Base-by-base conservation (phyloP, 2,797 vertebrate genomes). In the Micromesistius poutassou region DNA sequence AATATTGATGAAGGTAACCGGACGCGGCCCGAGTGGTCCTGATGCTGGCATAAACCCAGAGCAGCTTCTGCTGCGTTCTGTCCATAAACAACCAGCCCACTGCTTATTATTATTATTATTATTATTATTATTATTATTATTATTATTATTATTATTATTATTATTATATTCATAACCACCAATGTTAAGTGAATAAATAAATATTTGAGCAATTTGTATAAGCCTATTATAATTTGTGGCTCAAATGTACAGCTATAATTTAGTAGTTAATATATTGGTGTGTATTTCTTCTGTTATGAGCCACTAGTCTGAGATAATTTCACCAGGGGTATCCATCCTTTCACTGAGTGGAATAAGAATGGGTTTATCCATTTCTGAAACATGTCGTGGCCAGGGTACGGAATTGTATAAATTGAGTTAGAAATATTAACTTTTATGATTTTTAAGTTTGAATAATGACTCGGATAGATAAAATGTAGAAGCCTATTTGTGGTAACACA, bases 1-100 rank as follows among this genome's bases (percentile, higher is more conserved):
- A 92, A 89, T 92, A 93, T 93, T 93, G 85, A 93, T 93, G 90
- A 86, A 81, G 87, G 25, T 7, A 68, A 68, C 28, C 8, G 89
- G 91, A 94, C 83, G 78, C 89, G 79, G 74, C 87, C 77, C 82
- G 42, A 73, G 74, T 78, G 82, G 83, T 80, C 87, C 81, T 87
- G 75, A 91, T 89, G 16, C 55, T 62, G 55, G n/a, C 55, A 62
- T 62, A 7, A 4, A 68, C 62, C n/a, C 5, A 68, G 25, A 8
- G 0, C n/a, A 25, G 62, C n/a, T 28, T 68, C 8, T 68, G 62
- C 55, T 62, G 5, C 55, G n/a, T 62, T 62, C 7, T 62, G 55
- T 62, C 55, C 22, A 3, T 4, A 50, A 50, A 50, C 46, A 22
- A 50, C 14, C 5, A 50, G 46, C 55, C 6, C 8, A 9, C n/a